A percentile compares a stretch with the other conserved stretches of the same genome.
phyloP scores from a whole-genome alignment of 2,888 invertebrate species.

The Harpalus rubripes region DNA sequence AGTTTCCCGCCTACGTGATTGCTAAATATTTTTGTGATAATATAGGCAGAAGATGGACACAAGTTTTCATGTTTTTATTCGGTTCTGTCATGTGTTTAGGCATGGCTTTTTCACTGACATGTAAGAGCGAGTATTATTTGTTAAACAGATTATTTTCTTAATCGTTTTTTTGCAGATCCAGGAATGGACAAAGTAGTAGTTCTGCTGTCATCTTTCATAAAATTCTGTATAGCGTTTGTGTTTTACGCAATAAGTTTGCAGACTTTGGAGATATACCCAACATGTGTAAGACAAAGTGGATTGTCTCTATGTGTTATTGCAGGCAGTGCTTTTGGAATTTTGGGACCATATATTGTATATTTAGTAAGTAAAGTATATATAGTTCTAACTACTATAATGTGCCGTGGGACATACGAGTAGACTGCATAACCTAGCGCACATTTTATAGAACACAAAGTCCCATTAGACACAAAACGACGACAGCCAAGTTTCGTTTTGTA shows the following conservation, averaged over 20 bases:
- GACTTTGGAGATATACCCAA: slow-evolving; percentile 84
- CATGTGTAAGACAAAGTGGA: slow-evolving; percentile 83
- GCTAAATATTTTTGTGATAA: slow-evolving; percentile 80
- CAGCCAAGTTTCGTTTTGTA: no score
- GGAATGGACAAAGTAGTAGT: slow-evolving; percentile 69
- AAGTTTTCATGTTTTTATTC: slow-evolving; percentile 76
- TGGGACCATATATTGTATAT: slow-evolving; percentile 82
- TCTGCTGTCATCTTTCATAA: slow-evolving; percentile 77
- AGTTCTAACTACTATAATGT: no score
- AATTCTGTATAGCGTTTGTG: slow-evolving; percentile 79
- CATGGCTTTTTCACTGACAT: slow-evolving; percentile 75
- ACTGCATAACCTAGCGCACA: no score
- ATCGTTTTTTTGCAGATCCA: slow-evolving; percentile 71
- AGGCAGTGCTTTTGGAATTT: slow-evolving; percentile 79
- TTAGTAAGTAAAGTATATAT: slow-evolving; percentile 77
- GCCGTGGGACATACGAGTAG: no score
- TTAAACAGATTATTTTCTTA: neutral
- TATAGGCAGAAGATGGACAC: slow-evolving; percentile 79
- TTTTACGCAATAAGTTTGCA: slow-evolving; percentile 82
- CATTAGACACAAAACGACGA: no score
- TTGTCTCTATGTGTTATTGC: slow-evolving; percentile 81
- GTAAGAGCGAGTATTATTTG: slow-evolving; percentile 71
- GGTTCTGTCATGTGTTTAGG: slow-evolving; percentile 75
- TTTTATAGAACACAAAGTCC: no score
- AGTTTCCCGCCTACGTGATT: slow-evolving; percentile 82